Evolutionary conservation across 2,113 vertebrate genomes (phyloP).

Genomic region (Proterorhinus semilunaris): DNA sequence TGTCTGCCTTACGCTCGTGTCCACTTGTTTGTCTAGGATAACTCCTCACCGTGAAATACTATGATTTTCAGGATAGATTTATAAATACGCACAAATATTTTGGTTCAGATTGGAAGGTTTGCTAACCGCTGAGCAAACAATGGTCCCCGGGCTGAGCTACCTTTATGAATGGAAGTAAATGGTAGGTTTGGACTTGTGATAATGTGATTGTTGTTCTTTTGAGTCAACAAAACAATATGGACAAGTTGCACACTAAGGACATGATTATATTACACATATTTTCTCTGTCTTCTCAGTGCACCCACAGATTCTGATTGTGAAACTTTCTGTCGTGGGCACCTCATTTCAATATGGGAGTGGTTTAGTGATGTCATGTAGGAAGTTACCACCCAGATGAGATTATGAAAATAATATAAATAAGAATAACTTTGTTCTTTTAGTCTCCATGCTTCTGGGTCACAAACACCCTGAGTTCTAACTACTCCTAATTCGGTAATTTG

Average conservation of each 20-base stretch:
- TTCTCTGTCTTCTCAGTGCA: neutral
- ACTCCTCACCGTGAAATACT: slow-evolving; percentile 28
- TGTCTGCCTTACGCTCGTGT: slow-evolving; percentile 54
- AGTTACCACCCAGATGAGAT: slow-evolving; percentile 34
- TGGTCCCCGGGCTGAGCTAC: slow-evolving; percentile 16
- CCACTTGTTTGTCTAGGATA: slow-evolving; percentile 57
- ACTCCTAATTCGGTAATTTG: neutral
- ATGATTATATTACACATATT: neutral
- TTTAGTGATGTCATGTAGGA: slow-evolving; percentile 61
- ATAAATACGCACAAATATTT: slow-evolving; percentile 36
- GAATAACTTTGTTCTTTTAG: slow-evolving; percentile 18
- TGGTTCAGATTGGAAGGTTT: slow-evolving; percentile 34
- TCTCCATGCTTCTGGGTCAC: neutral
- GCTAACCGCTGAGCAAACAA: slow-evolving; percentile 32
- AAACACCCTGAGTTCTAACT: slow-evolving; percentile 9
- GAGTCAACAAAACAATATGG: too few species aligned
- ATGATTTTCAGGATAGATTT: slow-evolving; percentile 38
- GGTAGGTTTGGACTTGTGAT: neutral
- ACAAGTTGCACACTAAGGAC: neutral
- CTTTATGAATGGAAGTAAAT: slow-evolving; percentile 18
- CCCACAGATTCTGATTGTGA: neutral
- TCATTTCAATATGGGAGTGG: slow-evolving; percentile 26
- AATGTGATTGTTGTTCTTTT: neutral
- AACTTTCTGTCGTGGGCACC: neutral
- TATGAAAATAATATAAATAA: slow-evolving; percentile 15